Evolutionary conservation across 2,797 vertebrate genomes (phyloP).

Genomic region (Esox masquinongy): DNA sequence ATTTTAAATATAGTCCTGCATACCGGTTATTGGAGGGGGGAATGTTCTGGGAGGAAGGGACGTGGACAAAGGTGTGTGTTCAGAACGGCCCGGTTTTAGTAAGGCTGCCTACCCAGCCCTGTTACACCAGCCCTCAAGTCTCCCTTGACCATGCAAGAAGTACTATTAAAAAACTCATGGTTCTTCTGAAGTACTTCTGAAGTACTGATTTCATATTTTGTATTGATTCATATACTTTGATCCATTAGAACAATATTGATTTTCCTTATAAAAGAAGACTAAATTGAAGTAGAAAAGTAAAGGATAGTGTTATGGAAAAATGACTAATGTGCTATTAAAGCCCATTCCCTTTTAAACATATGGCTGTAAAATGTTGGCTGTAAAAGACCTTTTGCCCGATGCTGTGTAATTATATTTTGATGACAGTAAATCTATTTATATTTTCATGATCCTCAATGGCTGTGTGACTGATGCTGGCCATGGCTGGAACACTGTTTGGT

Average conservation of each 20-base stretch:
- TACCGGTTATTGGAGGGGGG: conserved; percentile 6
- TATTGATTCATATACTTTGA: neutral
- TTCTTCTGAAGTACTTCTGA: conserved; percentile 6
- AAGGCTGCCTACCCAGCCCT: conserved; percentile 48
- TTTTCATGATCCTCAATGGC: neutral
- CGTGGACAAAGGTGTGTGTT: conserved; percentile 27
- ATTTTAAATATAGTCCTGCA: neutral
- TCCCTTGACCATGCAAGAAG: conserved; percentile 31
- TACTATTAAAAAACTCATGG: neutral
- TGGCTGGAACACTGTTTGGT: conserved; percentile 15
- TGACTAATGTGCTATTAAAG: no score
- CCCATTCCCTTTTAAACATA: neutral
- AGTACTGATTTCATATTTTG: neutral
- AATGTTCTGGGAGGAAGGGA: conserved; percentile 42
- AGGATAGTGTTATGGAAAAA: no score
- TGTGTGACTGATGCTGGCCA: conserved; percentile 3
- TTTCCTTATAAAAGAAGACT: neutral
- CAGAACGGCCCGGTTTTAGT: conserved; percentile 59
- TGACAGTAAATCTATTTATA: neutral
- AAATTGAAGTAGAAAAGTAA: no score
- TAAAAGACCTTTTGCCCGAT: neutral
- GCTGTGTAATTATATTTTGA: neutral
- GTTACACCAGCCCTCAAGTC: conserved; percentile 52
- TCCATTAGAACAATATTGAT: neutral
- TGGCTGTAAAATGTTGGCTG: neutral